These are phyloP conservation scores for Oscheius sp. DNA, from an alignment of 2,888 invertebrate genomes.

Conservation along the genomic window DNA sequence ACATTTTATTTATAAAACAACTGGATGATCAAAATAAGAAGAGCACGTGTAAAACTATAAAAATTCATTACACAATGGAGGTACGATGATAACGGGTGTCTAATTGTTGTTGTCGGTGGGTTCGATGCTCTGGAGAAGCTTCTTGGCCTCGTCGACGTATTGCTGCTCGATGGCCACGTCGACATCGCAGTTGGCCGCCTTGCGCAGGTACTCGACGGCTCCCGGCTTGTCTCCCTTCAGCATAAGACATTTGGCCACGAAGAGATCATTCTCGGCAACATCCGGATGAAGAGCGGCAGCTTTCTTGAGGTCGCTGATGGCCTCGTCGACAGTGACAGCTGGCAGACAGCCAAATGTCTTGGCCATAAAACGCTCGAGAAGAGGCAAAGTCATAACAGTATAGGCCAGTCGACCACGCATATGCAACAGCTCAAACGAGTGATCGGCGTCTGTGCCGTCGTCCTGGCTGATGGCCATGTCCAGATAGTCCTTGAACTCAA, in stretches of 20 bases:
- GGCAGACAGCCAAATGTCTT: conserved; percentile 42
- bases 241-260: conserved; percentile 51
- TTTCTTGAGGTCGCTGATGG: conserved; percentile 47
- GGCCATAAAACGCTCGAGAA: conserved; percentile 42
- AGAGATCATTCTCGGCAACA: conserved; percentile 50
- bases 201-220: conserved; percentile 44
- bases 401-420: conserved; percentile 56
- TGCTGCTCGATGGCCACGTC: conserved; percentile 43
- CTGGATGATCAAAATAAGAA: no score
- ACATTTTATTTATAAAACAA: no score
- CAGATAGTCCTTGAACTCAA: conserved; percentile 47
- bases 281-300: conserved; percentile 36
- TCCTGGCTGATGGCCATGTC: conserved; percentile 43
- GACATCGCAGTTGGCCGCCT: conserved; percentile 27
- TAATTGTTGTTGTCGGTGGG: no score
- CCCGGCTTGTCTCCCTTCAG: conserved; percentile 44
- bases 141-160: conserved; percentile 43
- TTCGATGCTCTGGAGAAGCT: conserved; percentile 34
- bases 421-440: conserved; percentile 47
- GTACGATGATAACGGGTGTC: no score
- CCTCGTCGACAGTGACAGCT: conserved; percentile 39
- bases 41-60: no score
- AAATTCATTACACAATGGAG: no score
- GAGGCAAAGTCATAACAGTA: conserved; percentile 43
- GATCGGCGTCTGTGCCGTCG: conserved; percentile 25